phyloP scores from a whole-genome alignment of 2,113 vertebrate species.

The Paradoxurus hermaphroditus region DNA sequence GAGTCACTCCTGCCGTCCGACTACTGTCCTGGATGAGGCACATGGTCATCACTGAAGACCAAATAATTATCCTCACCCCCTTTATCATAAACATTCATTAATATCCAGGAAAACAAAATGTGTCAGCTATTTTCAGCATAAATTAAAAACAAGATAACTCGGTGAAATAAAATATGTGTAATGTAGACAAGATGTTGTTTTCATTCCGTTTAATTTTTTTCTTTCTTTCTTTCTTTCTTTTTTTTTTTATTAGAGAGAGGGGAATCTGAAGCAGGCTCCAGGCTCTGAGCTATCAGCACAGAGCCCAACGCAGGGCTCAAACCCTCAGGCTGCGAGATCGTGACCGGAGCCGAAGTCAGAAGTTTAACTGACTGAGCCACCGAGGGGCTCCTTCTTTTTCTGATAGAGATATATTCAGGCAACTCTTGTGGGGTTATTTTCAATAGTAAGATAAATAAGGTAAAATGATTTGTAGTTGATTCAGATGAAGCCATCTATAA shows the following conservation, averaged over 20 bases:
- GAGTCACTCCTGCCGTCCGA: fast-evolving
- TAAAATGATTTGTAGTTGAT: neutral
- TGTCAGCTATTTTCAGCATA: neutral
- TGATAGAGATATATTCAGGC: neutral
- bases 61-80: neutral
- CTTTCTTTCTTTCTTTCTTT: too few species aligned
- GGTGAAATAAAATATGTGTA: neutral
- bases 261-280: too few species aligned
- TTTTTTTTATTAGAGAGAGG: too few species aligned
- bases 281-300: too few species aligned
- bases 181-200: neutral
- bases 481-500: slow-evolving; percentile 12
- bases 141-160: neutral
- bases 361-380: too few species aligned
- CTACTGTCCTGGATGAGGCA: neutral
- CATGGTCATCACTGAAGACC: neutral
- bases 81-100: neutral
- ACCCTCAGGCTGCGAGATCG: too few species aligned
- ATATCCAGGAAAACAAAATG: neutral
- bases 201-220: neutral
- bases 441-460: neutral
- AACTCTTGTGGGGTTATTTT: neutral
- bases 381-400: neutral
- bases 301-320: too few species aligned
- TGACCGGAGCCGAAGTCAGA: too few species aligned